These are phyloP conservation scores for Ypsolopha sequella DNA, from an alignment of 2,888 invertebrate species.

Conservation along the genomic window DNA sequence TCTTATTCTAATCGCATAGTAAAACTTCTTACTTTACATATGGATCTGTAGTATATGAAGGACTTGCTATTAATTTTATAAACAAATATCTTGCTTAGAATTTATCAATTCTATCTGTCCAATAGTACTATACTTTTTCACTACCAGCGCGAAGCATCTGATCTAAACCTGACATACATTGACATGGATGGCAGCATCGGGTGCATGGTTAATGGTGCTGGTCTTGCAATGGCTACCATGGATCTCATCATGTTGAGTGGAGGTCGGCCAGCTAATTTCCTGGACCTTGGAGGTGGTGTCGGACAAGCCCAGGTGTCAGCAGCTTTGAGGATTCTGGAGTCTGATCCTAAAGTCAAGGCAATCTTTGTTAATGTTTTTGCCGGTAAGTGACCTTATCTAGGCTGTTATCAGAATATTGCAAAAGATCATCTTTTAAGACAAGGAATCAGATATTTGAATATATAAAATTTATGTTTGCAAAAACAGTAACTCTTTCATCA, in stretches of 20 bases:
- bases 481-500: too few species aligned
- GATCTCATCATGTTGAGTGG: constrained; percentile 98
- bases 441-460: too few species aligned
- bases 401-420: background rate
- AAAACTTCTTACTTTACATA: too few species aligned
- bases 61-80: too few species aligned
- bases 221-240: constrained; percentile 99
- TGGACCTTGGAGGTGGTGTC: constrained; percentile 97
- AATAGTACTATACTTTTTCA: background rate
- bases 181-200: constrained; percentile 98
- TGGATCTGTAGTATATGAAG: too few species aligned
- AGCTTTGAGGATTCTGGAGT: constrained; percentile 91
- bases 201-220: constrained; percentile 97
- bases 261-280: constrained; percentile 97
- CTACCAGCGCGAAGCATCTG: constrained; percentile 83
- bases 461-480: too few species aligned
- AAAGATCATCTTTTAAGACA: too few species aligned
- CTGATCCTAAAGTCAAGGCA: constrained; percentile 90
- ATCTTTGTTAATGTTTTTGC: constrained; percentile 99
- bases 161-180: constrained; percentile 94
- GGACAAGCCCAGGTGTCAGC: constrained; percentile 94
- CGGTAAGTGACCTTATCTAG: constrained; percentile 32
- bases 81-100: too few species aligned
- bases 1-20: too few species aligned
- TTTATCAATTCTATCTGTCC: too few species aligned